Evolutionary conservation across 2,888 invertebrate species (phyloP).

Genomic region (Cerastoderma edule): DNA sequence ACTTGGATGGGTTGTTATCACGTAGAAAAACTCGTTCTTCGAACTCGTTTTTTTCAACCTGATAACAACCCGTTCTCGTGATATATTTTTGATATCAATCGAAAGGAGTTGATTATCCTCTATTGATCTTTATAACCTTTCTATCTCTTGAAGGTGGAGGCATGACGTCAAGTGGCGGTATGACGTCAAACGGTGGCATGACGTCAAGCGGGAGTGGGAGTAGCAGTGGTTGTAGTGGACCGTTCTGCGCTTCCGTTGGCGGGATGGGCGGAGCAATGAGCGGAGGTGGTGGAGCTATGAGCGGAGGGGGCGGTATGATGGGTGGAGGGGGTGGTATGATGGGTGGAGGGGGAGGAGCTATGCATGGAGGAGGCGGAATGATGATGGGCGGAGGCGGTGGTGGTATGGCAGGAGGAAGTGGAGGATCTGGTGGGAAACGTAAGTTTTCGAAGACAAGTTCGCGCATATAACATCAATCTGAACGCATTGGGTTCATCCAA

Average conservation of each 20-base stretch:
- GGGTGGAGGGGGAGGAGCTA: slow-evolving; percentile 10
- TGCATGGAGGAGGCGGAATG: neutral
- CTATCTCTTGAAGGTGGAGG: too few relatives aligned
- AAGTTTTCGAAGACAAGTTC: neutral
- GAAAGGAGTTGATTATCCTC: too few relatives aligned
- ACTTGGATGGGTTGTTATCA: too few relatives aligned
- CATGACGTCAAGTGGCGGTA: neutral
- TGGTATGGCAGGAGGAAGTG: neutral
- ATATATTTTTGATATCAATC: too few relatives aligned
- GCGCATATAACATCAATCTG: too few relatives aligned
- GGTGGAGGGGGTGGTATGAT: slow-evolving; percentile 7
- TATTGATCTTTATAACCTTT: too few relatives aligned
- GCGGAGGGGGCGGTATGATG: neutral
- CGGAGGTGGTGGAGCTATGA: slow-evolving; percentile 35
- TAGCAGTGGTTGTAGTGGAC: neutral
- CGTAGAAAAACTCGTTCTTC: too few relatives aligned
- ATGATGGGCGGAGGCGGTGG: neutral
- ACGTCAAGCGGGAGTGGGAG: neutral
- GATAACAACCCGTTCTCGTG: too few relatives aligned
- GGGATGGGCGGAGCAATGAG: slow-evolving; percentile 27
- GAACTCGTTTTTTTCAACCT: too few relatives aligned
- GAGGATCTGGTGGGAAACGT: slow-evolving; percentile 12
- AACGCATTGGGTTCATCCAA: too few relatives aligned
- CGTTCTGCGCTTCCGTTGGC: neutral
- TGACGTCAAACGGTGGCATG: neutral